phyloP scores from a whole-genome alignment of 1,140 invertebrate genomes.

The Habropoda laboriosa region DNA sequence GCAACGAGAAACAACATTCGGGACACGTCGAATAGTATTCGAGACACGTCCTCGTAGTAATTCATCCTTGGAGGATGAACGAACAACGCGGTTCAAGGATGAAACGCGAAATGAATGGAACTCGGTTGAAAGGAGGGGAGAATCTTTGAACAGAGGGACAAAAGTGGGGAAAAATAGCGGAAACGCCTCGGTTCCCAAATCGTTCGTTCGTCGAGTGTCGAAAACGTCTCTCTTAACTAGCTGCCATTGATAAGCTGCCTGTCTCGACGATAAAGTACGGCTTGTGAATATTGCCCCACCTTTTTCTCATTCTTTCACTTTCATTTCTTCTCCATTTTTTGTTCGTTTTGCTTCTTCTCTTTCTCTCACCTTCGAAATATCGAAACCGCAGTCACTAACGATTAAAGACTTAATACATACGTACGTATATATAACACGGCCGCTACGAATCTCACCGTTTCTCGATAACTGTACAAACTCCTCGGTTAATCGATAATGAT shows the following conservation, averaged over 20 bases:
- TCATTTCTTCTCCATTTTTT: neutral
- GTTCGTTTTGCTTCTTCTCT: neutral
- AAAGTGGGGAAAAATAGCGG: neutral
- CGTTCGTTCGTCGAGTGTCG: conserved; percentile 7
- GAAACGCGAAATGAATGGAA: neutral
- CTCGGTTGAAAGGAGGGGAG: neutral
- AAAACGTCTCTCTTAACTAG: too few relatives aligned
- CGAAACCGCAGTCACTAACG: conserved; percentile 48
- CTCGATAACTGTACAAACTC: conserved; percentile 61
- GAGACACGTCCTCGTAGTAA: neutral
- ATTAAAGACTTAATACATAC: conserved; percentile 62
- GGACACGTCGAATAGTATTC: neutral
- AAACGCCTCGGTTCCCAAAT: conserved; percentile 26
- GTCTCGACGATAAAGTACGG: neutral
- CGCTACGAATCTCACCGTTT: conserved; percentile 54
- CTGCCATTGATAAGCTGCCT: too few relatives aligned
- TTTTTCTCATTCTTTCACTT: neutral
- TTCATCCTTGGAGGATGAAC: neutral
- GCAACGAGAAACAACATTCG: neutral
- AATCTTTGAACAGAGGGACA: neutral
- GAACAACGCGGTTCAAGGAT: neutral
- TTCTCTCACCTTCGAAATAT: neutral
- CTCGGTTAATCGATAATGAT: conserved; percentile 58
- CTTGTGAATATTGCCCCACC: neutral
- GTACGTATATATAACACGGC: conserved; percentile 65